A percentile compares a stretch with the other conserved stretches of the same genome.
These are phyloP conservation scores for Pollicipes pollicipes DNA, from an alignment of 1,140 invertebrate genomes.

Conservation along the genomic window DNA sequence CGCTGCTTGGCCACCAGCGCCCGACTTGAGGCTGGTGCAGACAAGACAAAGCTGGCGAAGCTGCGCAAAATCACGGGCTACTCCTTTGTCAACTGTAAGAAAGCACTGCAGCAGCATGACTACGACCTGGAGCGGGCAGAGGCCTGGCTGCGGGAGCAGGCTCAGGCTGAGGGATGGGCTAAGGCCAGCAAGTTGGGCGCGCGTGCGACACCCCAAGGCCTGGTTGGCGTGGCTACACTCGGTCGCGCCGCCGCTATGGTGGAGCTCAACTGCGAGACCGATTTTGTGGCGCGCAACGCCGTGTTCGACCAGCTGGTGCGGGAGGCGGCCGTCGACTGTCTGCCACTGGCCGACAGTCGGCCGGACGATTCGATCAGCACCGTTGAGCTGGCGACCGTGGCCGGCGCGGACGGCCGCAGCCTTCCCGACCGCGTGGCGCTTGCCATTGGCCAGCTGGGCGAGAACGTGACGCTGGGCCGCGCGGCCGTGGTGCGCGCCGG, in stretches of 20 bases:
- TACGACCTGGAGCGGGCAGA: conserved; percentile 78
- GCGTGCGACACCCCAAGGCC: conserved; percentile 60
- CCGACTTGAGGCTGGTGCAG: conserved; percentile 14
- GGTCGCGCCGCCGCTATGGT: conserved; percentile 38
- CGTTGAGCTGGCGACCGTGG: conserved; percentile 11
- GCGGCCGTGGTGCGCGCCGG: conserved; percentile 34
- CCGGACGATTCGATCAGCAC: conserved; percentile 2
- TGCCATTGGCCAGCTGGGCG: conserved; percentile 65
- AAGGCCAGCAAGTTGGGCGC: conserved; percentile 78
- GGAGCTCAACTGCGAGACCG: conserved; percentile 90
- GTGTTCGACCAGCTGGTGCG: conserved; percentile 38
- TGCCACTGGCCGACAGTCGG: not conserved
- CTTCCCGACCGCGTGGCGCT: conserved; percentile 62
- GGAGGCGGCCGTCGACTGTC: conserved; percentile 4
- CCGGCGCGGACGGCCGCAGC: conserved; percentile 40
- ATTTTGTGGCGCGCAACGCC: conserved; percentile 85
- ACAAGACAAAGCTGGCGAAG: conserved; percentile 42
- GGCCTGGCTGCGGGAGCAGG: conserved; percentile 73
- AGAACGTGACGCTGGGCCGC: conserved; percentile 64
- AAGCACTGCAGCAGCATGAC: conserved; percentile 69
- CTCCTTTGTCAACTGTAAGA: conserved; percentile 86
- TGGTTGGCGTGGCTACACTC: conserved; percentile 56
- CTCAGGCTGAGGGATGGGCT: conserved; percentile 78
- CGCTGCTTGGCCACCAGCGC: not conserved
- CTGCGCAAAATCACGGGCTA: conserved; percentile 85